A percentile compares a stretch with the other conserved stretches of the same genome.
Conservation (phyloP, 2,797 vertebrate species). For the Nothura maculosa region DNA sequence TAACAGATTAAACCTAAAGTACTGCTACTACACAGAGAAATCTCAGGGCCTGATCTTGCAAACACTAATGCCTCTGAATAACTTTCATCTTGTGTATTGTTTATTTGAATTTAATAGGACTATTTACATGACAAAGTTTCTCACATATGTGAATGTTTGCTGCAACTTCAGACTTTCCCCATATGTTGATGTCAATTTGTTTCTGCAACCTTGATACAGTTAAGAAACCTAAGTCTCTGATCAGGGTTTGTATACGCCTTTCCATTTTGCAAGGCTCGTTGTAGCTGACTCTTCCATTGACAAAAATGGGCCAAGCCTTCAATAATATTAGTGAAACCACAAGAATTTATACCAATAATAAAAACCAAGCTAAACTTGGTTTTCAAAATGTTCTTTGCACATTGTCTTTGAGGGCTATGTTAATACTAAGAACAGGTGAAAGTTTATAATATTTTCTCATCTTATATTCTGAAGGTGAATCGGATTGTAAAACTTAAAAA, state of each 20-base stretch:
- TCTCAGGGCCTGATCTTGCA: constrained; percentile 63
- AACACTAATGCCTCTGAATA: constrained; percentile 65
- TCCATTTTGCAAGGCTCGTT: background rate
- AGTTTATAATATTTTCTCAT: background rate
- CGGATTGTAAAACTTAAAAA: background rate
- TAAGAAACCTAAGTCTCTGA: constrained; percentile 57
- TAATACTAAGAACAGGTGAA: background rate
- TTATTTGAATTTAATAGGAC: constrained; percentile 69
- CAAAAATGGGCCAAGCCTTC: background rate
- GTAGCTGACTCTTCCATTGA: background rate
- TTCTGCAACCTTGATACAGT: constrained; percentile 65
- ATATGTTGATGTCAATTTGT: constrained; percentile 77
- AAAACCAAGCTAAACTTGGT: background rate
- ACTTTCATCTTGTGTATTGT: constrained; percentile 60
- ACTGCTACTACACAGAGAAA: constrained; percentile 67
- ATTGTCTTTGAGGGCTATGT: background rate
- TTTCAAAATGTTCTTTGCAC: background rate
- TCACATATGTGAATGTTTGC: constrained; percentile 66
- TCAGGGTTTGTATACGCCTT: background rate
- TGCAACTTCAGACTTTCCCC: constrained; percentile 68
- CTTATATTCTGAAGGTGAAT: background rate
- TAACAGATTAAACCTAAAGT: constrained; percentile 69
- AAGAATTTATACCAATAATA: accelerated
- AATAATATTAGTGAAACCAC: background rate
- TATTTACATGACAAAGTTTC: constrained; percentile 62